Evolutionary conservation across 2,113 vertebrate species (phyloP).

Genomic region (Siniperca knerii): DNA sequence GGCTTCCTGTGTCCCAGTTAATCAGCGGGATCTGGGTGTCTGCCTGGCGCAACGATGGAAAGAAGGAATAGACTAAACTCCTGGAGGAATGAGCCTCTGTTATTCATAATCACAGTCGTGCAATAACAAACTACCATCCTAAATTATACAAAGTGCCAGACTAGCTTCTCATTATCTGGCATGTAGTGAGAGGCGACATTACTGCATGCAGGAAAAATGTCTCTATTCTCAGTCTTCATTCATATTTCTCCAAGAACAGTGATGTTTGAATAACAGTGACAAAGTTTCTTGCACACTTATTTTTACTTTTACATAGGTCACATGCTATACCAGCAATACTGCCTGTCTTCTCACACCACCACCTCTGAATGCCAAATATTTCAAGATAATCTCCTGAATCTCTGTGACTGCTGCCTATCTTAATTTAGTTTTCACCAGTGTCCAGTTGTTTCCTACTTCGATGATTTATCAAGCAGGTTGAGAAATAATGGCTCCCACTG

Average conservation of each 20-base stretch:
- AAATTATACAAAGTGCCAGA: conserved; percentile 59
- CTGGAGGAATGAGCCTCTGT: conserved; percentile 51
- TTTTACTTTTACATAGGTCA: background rate
- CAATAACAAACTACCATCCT: conserved; percentile 70
- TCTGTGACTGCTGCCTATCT: conserved; percentile 41
- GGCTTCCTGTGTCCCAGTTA: conserved; percentile 77
- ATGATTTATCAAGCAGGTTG: conserved; percentile 45
- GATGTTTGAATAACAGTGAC: background rate
- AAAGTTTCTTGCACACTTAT: background rate
- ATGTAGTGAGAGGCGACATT: conserved; percentile 20
- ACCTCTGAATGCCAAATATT: conserved; percentile 30
- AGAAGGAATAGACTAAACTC: conserved; percentile 76
- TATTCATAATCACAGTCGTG: conserved; percentile 61
- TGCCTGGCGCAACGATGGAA: conserved; percentile 56
- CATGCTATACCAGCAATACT: background rate
- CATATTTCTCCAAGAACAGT: background rate
- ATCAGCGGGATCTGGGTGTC: conserved; percentile 78
- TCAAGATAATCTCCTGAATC: conserved; percentile 56
- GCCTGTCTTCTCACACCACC: background rate
- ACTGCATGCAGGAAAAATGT: conserved; percentile 46
- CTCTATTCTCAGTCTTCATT: background rate
- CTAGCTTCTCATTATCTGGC: conserved; percentile 59
- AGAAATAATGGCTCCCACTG: conserved; percentile 43
- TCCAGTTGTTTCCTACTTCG: conserved; percentile 28
- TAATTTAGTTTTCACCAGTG: conserved; percentile 46